These are phyloP conservation scores for Catalaphyllia jardinei DNA, from an alignment of 64 coral and sea anemone genomes.

Conservation along the genomic window DNA sequence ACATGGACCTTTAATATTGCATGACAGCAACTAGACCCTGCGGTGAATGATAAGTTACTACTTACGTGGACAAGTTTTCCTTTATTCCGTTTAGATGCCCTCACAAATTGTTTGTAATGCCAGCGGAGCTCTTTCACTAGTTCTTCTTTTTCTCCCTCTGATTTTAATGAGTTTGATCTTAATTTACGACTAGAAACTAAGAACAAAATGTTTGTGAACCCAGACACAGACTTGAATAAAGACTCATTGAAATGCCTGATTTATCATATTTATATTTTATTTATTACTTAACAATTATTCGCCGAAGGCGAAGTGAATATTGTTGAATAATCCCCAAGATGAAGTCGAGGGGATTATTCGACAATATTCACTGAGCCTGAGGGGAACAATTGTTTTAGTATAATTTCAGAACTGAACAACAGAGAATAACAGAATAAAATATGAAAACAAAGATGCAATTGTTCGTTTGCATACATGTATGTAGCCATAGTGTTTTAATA, in stretches of 20 bases:
- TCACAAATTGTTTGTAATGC: conserved; percentile 92
- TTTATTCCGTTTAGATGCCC: conserved; percentile 66
- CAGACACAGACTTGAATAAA: background rate
- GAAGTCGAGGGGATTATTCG: too few relatives aligned
- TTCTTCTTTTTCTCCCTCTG: conserved; percentile 54
- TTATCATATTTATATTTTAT: too few relatives aligned
- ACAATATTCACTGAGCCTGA: too few relatives aligned
- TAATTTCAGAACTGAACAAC: too few relatives aligned
- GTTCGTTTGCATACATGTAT: too few relatives aligned
- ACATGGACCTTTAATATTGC: background rate
- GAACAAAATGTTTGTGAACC: background rate
- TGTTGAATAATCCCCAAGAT: too few relatives aligned
- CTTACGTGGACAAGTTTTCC: conserved; percentile 57
- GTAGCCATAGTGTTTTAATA: too few relatives aligned
- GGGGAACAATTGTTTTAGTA: too few relatives aligned
- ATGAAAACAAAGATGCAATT: too few relatives aligned
- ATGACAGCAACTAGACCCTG: background rate
- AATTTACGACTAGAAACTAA: conserved; percentile 42
- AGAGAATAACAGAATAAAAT: too few relatives aligned
- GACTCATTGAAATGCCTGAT: background rate
- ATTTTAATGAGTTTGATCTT: conserved; percentile 17
- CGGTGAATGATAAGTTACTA: background rate
- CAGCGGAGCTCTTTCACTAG: conserved; percentile 85
- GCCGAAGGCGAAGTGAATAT: too few relatives aligned
- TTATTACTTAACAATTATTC: too few relatives aligned